Conservation (phyloP, 2,797 vertebrate species). For the Arctocebus calabarensis region DNA sequence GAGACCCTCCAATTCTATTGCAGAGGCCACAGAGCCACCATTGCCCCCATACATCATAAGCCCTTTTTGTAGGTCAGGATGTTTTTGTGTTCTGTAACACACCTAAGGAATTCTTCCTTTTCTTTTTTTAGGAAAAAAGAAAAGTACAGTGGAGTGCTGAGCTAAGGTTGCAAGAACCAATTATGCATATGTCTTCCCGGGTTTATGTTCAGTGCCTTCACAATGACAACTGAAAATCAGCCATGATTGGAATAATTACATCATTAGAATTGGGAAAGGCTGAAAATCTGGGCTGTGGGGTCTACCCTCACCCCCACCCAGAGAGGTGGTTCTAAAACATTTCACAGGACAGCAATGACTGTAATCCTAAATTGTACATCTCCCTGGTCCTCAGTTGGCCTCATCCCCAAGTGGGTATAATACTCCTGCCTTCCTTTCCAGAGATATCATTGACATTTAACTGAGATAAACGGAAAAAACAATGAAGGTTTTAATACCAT, state of each 20-base stretch:
- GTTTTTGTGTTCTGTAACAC: neutral
- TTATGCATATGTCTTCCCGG: neutral
- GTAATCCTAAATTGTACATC: neutral
- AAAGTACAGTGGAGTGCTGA: neutral
- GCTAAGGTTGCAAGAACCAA: neutral
- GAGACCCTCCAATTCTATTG: neutral
- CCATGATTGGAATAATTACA: neutral
- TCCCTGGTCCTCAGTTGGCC: neutral
- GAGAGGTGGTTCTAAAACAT: neutral
- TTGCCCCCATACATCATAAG: neutral
- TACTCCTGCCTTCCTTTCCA: neutral
- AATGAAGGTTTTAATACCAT: neutral
- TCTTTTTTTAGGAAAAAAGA: neutral
- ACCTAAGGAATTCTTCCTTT: neutral
- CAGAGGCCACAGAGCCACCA: too few species aligned
- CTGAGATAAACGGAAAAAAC: neutral
- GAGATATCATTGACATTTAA: neutral
- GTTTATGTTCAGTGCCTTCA: neutral
- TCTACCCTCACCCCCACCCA: too few species aligned
- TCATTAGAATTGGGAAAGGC: neutral
- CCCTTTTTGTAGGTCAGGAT: neutral
- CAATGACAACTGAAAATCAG: neutral
- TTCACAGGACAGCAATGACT: neutral
- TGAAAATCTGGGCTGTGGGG: neutral
- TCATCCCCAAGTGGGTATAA: neutral